These are phyloP conservation scores for Tragelaphus buxtoni DNA, from an alignment of 2,113 vertebrate genomes.

Conservation along the genomic window DNA sequence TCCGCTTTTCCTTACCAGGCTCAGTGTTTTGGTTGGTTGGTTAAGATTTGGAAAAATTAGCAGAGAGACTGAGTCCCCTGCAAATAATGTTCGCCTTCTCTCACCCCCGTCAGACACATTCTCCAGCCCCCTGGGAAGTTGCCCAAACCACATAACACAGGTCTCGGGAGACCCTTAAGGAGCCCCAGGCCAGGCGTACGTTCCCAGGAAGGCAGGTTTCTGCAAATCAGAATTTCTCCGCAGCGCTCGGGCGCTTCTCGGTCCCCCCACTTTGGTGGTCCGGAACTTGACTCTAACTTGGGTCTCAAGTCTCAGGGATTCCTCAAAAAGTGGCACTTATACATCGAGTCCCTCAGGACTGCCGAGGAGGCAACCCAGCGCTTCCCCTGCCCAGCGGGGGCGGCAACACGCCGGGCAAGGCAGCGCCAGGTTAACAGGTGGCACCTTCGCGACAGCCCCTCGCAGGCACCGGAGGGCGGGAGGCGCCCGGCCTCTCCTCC, in stretches of 20 bases:
- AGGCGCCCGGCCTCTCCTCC: not conserved
- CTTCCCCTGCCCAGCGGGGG: not conserved
- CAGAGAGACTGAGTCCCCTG: not conserved
- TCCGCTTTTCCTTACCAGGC: not conserved
- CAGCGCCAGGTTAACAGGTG: slow-evolving; percentile 64
- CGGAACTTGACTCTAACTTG: not conserved
- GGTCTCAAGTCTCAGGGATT: not conserved
- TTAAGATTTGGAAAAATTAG: not conserved
- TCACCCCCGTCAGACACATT: not conserved
- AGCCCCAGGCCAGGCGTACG: not conserved
- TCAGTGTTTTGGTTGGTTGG: not conserved
- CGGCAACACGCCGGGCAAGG: not conserved
- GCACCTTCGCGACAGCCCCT: slow-evolving; percentile 5
- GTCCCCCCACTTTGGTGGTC: not conserved
- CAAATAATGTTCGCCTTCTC: not conserved
- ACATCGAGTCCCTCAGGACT: slow-evolving; percentile 13
- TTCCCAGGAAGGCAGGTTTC: not conserved
- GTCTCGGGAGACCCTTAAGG: not conserved
- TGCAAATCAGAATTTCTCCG: not conserved
- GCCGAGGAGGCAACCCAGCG: not conserved
- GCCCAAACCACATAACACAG: not conserved
- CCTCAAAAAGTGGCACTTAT: not conserved
- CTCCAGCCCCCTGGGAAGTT: not conserved
- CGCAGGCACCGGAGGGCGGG: not conserved
- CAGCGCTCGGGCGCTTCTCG: not conserved